Evolutionary conservation across 2,888 invertebrate species (phyloP), one percentile per base, ranked within the genome.

Genomic region (Luffia ferchaultella): DNA sequence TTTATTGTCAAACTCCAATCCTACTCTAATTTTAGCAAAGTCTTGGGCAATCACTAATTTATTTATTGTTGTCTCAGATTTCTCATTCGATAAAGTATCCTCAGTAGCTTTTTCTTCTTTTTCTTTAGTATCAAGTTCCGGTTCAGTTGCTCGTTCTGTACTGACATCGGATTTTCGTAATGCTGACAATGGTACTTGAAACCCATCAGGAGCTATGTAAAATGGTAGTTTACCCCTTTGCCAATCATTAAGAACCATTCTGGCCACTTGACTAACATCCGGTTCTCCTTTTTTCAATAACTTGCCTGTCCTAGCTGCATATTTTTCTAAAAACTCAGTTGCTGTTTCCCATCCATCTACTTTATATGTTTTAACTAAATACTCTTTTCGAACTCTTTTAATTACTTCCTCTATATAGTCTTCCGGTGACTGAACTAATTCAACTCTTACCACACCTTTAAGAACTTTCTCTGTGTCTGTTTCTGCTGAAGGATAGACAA

Each of bases 181-280:
- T 55, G 85, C 82, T n/a, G 85, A 72, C 56, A 89, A 73, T 1
- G 93, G 91, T 47, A 86, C 75, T 72, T 92, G 93, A 76, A 88
- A 93, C 1, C 92, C 93, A 59, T 93, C 91, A 16, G 98, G 98
- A 45, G 90, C 86, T 2, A 95, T 91, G 83, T 95, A 99, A 75
- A 94, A 98, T 1, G 98, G 98, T 50, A 99, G 78, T 75, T 96
- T 97, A 2, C 99, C 99, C 63, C 99, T 88, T 77, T 99, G 98
- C 93, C 97, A 99, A 74, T 99, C 99, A 82, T 99, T 99, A 1
- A 99, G 86, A 9, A 99, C 90, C 93, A 97, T 97, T 70, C 93
- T 92, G 0, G 99, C 92, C 1, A 93, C 93, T 53, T 93, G 93
- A 47, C 88, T 80, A 17, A 97, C 82, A 77, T 99, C 97, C 9